Base-by-base conservation (phyloP, 2,888 invertebrate genomes). In the Caenorhabditis plicata region DNA sequence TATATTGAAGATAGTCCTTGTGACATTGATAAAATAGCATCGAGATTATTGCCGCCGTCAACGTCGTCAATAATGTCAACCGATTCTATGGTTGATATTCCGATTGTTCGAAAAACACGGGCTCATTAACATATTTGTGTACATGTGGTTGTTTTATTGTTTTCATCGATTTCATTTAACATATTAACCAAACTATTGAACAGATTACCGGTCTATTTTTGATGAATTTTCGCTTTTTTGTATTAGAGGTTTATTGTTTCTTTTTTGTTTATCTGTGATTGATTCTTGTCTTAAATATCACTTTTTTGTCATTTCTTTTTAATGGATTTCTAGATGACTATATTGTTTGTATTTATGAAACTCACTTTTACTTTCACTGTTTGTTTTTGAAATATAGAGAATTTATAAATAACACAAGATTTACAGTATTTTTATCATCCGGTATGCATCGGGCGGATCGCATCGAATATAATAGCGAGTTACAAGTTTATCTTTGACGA, bases 11-110 rank as follows among this genome's bases (percentile, higher is more conserved):
- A 49, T 45, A 38, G 52, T 47, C 40, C 46, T n/a, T n/a, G n/a
- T n/a, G n/a, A n/a, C n/a, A n/a, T n/a, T n/a, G n/a, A n/a, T n/a
- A n/a, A n/a, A n/a, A n/a, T n/a, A n/a, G n/a, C n/a, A n/a, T n/a
- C n/a, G n/a, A n/a, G n/a, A n/a, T n/a, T n/a, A n/a, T 44, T 58
- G 11, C 58, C 52, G n/a, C 52, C 58, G 11, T 58, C 58, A 29
- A 58, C 58, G 4, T 58, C 58, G 0, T 40, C 52, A 27, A 53
- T 58, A 20, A 53, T 58, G 58, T 49, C 52, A 31, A 48, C 58
- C 29, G 42, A 29, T 1, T 35, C 44, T 4, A 40, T 27, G 26
- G 9, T 4, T 20, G 19, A 48, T 26, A 5, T 13, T 8, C 40
- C 22, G 26, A 33, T 40, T 11, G 4, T 41, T 41, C 9, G 25